Conservation (phyloP, 2,888 invertebrate species). For the Euzophera pinguis region DNA sequence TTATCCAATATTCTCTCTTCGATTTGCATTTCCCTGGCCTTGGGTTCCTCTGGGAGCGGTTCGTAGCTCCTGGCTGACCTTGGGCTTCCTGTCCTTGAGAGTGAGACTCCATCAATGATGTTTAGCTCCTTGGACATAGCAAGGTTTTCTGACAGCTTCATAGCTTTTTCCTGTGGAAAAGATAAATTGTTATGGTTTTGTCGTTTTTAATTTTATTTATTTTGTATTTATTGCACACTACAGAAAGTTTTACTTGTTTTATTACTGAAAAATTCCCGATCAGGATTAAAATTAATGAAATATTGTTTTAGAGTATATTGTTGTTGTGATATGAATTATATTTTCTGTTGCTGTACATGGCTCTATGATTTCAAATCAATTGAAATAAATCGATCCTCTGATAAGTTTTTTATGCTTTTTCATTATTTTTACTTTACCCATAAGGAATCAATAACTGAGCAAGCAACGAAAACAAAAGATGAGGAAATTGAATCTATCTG, state of each 20-base stretch:
- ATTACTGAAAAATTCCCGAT: too few species aligned
- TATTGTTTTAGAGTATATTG: too few species aligned
- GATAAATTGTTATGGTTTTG: conserved; percentile 5
- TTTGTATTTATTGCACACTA: background rate
- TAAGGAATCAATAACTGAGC: too few species aligned
- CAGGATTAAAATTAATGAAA: too few species aligned
- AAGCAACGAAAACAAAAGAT: too few species aligned
- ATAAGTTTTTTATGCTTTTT: too few species aligned
- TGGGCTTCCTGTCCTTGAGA: conserved; percentile 62
- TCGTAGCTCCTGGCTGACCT: conserved; percentile 69
- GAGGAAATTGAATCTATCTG: too few species aligned
- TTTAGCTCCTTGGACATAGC: conserved; percentile 64
- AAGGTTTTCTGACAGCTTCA: conserved; percentile 69
- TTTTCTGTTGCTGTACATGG: too few species aligned
- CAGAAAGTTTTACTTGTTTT: background rate
- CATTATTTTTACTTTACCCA: too few species aligned
- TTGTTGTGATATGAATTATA: too few species aligned
- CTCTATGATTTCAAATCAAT: too few species aligned
- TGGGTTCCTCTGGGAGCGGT: conserved; percentile 62
- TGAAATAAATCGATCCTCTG: too few species aligned
- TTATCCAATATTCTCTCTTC: conserved; percentile 73
- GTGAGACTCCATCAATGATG: conserved; percentile 61
- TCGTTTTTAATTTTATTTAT: background rate
- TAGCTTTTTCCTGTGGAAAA: conserved; percentile 64
- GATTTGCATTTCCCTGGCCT: conserved; percentile 59